phyloP scores from a whole-genome alignment of 2,888 invertebrate genomes.

The Poecilus cupreus region DNA sequence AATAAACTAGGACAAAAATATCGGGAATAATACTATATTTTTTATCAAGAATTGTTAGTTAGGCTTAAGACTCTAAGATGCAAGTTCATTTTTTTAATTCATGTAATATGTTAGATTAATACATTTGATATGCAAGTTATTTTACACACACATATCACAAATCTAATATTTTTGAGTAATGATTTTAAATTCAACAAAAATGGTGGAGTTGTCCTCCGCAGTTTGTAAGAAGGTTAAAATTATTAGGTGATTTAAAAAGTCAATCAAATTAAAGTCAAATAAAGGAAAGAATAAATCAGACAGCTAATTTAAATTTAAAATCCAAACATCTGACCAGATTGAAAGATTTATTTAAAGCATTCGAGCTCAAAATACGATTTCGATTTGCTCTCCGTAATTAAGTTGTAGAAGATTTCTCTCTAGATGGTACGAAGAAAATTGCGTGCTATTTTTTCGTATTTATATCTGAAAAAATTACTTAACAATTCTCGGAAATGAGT shows the following conservation, averaged over 20 bases:
- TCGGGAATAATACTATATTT: too few species aligned
- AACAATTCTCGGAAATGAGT: conserved; percentile 10
- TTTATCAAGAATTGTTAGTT: too few species aligned
- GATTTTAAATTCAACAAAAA: too few species aligned
- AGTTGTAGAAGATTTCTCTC: not conserved
- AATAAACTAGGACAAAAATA: too few species aligned
- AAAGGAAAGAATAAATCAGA: not conserved
- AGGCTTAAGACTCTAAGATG: too few species aligned
- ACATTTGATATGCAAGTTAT: too few species aligned
- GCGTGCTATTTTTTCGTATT: not conserved
- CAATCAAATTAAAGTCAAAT: not conserved
- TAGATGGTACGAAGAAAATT: not conserved
- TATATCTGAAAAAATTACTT: not conserved
- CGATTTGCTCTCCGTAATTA: not conserved
- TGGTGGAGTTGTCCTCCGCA: too few species aligned
- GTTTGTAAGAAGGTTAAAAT: too few species aligned
- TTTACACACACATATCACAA: too few species aligned
- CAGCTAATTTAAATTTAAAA: conserved; percentile 5
- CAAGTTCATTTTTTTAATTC: too few species aligned
- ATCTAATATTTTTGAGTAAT: too few species aligned
- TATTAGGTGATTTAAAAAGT: not conserved
- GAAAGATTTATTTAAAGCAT: conserved; percentile 22
- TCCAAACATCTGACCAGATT: not conserved
- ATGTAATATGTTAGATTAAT: too few species aligned
- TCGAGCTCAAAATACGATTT: not conserved